Evolutionary conservation across 35 echinoderm and acorn worm genomes (phyloP), one percentile per base, ranked within the genome.

Genomic region (Heliocidaris tuberculata): DNA sequence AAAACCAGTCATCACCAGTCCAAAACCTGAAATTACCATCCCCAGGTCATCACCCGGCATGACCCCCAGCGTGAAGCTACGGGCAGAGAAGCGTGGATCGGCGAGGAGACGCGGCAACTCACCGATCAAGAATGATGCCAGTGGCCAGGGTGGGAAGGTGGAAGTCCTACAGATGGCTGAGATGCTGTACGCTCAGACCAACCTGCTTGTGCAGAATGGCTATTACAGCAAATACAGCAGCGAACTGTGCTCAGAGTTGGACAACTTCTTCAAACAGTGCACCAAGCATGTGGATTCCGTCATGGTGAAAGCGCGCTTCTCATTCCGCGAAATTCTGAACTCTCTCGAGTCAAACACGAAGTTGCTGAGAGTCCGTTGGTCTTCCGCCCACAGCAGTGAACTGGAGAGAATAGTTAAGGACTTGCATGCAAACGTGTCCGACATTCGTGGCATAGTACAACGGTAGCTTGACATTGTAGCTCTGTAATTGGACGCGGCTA

Each of bases 201-300:
- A 95, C 32, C 86, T 95, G 6, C 96, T 99, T 29, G 50, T 97
- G 17, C 93, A 99, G 31, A 93, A 88, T 17, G 90, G 96, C 31
- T 95, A 99, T 42, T 99, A 95, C 86, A 89, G 85, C 48, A 85
- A 88, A 32, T 96, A 93, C 30, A 93, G 96, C 92, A 94, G 92
- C 85, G 96, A 99, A 48, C 90, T 99, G 12, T 99, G 97, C 92
- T 85, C 70, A 5, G 96, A 96, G 7, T 61, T 96, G 42, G 95
- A 99, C 15, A 92, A 96, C 48, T 97, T 97, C 92, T 95, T 96
- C 85, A 94, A 94, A 24, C 93, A 94, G 31, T 99, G 98, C 86
- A 95, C 94, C 16, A 97, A 95, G 61, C 94, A 99, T 48, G 60
- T 97, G 93, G 98, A 99, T 48, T 95, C 94, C 9, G 54, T 99